Conservation (phyloP, 2,888 invertebrate species). For the Dynastes maya region DNA sequence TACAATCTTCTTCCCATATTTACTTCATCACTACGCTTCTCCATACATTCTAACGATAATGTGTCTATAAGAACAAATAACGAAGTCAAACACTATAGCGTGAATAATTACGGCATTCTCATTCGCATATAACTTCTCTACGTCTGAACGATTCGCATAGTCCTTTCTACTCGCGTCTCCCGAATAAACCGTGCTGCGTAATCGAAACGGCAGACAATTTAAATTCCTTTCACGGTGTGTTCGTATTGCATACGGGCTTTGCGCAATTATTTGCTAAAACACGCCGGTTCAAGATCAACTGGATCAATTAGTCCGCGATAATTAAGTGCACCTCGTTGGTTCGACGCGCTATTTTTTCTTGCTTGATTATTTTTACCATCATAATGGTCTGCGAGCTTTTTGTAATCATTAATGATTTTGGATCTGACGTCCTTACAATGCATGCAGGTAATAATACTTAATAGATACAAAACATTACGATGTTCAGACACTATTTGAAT, state of each 20-base stretch:
- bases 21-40: too few relatives aligned
- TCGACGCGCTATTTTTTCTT: not conserved
- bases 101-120: too few relatives aligned
- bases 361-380: not conserved
- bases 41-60: too few relatives aligned
- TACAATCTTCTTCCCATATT: too few relatives aligned
- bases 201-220: slow-evolving; percentile 24
- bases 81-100: too few relatives aligned
- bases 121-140: not conserved
- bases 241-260: slow-evolving; percentile 27
- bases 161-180: not conserved
- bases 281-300: not conserved
- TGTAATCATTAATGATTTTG: not conserved
- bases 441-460: not conserved
- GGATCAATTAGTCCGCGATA: slow-evolving; percentile 33
- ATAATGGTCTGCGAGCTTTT: not conserved
- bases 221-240: slow-evolving; percentile 4
- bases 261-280: slow-evolving; percentile 28
- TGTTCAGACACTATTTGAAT: too few relatives aligned
- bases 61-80: too few relatives aligned
- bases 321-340: slow-evolving; percentile 28
- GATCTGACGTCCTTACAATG: not conserved
- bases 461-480: too few relatives aligned
- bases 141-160: not conserved
- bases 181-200: not conserved